Evolutionary conservation across 2,888 invertebrate species (phyloP).

Genomic region (Drosophila acutilabella): DNA sequence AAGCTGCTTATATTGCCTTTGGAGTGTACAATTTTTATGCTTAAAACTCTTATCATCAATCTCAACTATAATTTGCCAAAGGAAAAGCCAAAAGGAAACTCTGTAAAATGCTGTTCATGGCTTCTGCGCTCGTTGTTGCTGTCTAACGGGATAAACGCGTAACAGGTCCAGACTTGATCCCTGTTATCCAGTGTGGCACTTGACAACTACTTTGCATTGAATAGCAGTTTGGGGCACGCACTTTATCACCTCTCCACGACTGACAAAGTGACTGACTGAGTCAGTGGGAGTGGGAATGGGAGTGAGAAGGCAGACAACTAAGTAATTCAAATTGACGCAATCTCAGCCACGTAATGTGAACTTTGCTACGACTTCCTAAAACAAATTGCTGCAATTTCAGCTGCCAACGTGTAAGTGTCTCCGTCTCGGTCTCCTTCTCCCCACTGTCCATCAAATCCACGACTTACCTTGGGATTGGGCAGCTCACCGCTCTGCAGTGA

Average conservation of each 20-base stretch:
- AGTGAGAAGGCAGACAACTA: slow-evolving; percentile 24
- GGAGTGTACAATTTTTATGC: slow-evolving; percentile 3
- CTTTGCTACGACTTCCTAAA: slow-evolving; percentile 52
- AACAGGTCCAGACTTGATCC: slow-evolving; percentile 16
- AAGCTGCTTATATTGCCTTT: neutral
- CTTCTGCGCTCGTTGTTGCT: neutral
- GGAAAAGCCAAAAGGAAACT: slow-evolving; percentile 9
- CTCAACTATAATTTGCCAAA: slow-evolving; percentile 14
- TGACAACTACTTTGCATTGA: slow-evolving; percentile 59
- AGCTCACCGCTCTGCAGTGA: slow-evolving; percentile 97
- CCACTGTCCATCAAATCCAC: no score
- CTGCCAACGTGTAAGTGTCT: neutral
- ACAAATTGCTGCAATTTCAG: slow-evolving; percentile 14
- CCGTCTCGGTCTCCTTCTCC: no score
- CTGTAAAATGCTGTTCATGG: slow-evolving; percentile 15
- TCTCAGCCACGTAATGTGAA: slow-evolving; percentile 54
- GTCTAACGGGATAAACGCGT: slow-evolving; percentile 6
- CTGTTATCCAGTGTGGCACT: slow-evolving; percentile 47
- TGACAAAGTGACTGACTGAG: neutral
- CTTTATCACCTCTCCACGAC: slow-evolving; percentile 43
- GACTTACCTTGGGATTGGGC: slow-evolving; percentile 97
- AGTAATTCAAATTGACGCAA: slow-evolving; percentile 66
- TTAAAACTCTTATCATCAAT: slow-evolving; percentile 9
- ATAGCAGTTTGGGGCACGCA: slow-evolving; percentile 55
- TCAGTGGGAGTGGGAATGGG: neutral